These are phyloP conservation scores for Caenorhabditis sp. DNA, from an alignment of 2,888 invertebrate species.

Conservation along the genomic window DNA sequence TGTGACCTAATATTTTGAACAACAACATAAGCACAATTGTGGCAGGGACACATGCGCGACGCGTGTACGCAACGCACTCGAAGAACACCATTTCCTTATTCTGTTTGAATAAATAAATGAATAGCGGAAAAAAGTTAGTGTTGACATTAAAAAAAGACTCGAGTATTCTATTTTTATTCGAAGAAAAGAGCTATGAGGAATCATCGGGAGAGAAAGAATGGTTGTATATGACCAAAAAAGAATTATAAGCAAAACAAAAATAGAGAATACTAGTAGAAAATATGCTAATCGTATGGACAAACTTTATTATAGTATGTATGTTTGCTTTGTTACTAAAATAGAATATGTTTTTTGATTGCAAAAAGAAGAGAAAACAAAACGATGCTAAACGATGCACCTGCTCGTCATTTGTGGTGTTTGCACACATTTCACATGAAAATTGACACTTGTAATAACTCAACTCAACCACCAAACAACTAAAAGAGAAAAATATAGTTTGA, in stretches of 20 bases:
- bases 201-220: no score
- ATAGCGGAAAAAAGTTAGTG: neutral
- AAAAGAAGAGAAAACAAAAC: neutral
- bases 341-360: neutral
- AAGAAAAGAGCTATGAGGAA: neutral
- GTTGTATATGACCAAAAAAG: neutral
- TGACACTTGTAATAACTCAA: no score
- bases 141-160: neutral
- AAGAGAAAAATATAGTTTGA: no score
- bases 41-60: slow-evolving; percentile 1
- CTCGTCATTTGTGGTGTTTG: neutral
- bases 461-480: no score
- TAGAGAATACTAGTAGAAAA: neutral
- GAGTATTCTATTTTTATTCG: neutral
- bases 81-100: neutral
- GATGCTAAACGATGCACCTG: neutral
- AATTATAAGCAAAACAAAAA: neutral
- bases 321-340: neutral
- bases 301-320: neutral
- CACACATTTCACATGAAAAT: neutral
- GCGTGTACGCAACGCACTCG: neutral
- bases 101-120: neutral
- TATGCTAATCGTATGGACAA: neutral
- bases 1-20: slow-evolving; percentile 5
- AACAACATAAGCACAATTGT: slow-evolving; percentile 10